Evolutionary conservation across 2,113 vertebrate species (phyloP).

Genomic region (Anhinga rufa): DNA sequence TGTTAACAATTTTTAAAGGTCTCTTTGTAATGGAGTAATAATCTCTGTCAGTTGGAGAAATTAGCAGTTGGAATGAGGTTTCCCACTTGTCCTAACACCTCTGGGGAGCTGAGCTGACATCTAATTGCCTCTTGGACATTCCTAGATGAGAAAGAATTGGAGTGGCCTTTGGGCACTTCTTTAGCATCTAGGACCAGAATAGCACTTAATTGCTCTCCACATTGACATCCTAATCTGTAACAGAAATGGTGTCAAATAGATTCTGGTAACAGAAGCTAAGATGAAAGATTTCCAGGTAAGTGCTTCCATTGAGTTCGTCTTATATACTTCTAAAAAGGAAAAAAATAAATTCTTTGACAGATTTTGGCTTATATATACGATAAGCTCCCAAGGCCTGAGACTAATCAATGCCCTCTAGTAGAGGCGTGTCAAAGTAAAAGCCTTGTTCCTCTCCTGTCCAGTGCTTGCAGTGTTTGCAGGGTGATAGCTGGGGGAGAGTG

Average conservation of each 20-base stretch:
- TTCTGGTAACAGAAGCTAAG: neutral
- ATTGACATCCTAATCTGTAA: slow-evolving; percentile 67
- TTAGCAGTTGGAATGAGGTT: slow-evolving; percentile 52
- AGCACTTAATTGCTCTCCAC: slow-evolving; percentile 57
- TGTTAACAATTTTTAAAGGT: slow-evolving; percentile 72
- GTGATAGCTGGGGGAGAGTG: neutral
- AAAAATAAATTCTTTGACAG: neutral
- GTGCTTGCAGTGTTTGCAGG: neutral
- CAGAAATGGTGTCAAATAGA: slow-evolving; percentile 54
- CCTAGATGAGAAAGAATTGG: slow-evolving; percentile 24
- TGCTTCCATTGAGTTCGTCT: neutral
- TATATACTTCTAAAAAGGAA: neutral
- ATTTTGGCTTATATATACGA: neutral
- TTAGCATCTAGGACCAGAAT: slow-evolving; percentile 32
- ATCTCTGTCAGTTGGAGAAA: slow-evolving; percentile 67
- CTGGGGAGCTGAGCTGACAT: slow-evolving; percentile 20
- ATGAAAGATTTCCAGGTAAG: neutral
- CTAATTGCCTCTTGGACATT: slow-evolving; percentile 47
- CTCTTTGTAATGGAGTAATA: slow-evolving; percentile 65
- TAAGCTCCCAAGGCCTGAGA: neutral
- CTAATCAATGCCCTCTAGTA: neutral
- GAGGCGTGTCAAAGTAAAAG: neutral
- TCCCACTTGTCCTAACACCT: slow-evolving; percentile 44
- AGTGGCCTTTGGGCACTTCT: slow-evolving; percentile 46
- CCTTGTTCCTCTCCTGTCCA: neutral